A percentile compares a stretch with the other conserved stretches of the same genome.
These are phyloP conservation scores for Crypturellus undulatus DNA, from an alignment of 2,113 vertebrate genomes.

Conservation along the genomic window DNA sequence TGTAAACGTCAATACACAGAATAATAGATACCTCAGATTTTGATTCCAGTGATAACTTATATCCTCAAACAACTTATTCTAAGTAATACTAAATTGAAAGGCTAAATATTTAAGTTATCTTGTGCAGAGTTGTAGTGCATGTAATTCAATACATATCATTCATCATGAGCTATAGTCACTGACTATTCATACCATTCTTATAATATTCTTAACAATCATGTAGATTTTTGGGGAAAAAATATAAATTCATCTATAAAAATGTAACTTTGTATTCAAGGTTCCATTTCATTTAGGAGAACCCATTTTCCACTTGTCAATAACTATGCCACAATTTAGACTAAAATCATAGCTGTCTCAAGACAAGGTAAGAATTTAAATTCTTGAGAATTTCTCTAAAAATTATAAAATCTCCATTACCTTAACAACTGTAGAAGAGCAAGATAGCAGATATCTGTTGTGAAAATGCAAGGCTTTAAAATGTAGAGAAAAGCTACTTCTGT, in stretches of 20 bases:
- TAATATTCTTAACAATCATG: background rate
- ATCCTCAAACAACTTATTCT: background rate
- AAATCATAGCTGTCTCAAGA: background rate
- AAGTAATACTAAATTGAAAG: background rate
- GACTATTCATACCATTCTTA: background rate
- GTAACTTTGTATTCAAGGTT: background rate
- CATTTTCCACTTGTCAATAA: background rate
- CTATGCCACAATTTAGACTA: background rate
- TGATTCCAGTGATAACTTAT: background rate
- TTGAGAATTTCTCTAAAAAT: slow-evolving; percentile 48
- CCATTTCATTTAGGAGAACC: background rate
- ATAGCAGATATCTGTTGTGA: slow-evolving; percentile 24
- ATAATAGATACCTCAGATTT: background rate
- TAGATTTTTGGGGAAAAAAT: background rate
- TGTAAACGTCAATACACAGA: background rate
- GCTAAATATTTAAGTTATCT: background rate
- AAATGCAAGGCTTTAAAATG: slow-evolving; percentile 38
- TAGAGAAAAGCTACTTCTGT: slow-evolving; percentile 44
- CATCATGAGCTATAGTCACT: no score
- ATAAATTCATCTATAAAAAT: background rate
- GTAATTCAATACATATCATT: background rate
- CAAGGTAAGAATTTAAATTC: background rate
- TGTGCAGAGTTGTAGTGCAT: no score
- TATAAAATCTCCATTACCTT: slow-evolving; percentile 38
- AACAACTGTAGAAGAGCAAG: background rate